Base-by-base conservation (phyloP, 1,140 invertebrate species). In the Tigriopus japonicus region DNA sequence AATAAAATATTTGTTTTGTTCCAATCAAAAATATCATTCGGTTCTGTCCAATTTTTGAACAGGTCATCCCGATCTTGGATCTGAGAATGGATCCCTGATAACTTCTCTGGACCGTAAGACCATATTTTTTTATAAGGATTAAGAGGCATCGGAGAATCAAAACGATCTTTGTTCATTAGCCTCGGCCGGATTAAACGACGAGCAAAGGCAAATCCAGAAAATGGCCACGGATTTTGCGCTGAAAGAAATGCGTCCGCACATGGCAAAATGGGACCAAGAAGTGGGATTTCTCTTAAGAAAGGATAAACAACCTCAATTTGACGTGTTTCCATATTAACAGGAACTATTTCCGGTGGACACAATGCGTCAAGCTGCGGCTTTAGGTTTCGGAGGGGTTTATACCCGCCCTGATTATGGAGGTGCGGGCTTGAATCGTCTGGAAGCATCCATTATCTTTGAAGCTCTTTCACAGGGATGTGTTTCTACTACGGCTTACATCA, bases 371-470 rank as follows among this genome's bases (percentile, higher is more conserved):
- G 72, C 76, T 23, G 80, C 75, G 15, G 65, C 70, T 55, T 66
- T 81, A 6, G 79, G 79, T 15, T 81, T 81, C 70, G 79, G 76
- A 23, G 78, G 76, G 14, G 72, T 81, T 45, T 80, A 80, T 67
- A 73, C 72, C 55, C 69, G 65, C 21, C 76, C 78, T 56, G 71
- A 78, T 42, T 73, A 67, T 72, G 79, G 80, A 40, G 79, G 79
- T 10, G 75, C 76, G 17, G 79, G 59, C 21, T 66, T 81, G 19
- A 68, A 66, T 15, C 67, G 79, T 9, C 67, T 78, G 40, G 78
- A 81, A 68, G 74, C 79, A 3, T 79, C 79, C 5, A 62, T 81
- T 9, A 76, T 81, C 60, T 81, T 81, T 70, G 79, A 81, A 70
- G 78, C 79, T 40, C 67, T 81, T n/a, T 70, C 79, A 6, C 71